Conservation (phyloP, 1,140 invertebrate species). For the Aphidius gifuensis region DNA sequence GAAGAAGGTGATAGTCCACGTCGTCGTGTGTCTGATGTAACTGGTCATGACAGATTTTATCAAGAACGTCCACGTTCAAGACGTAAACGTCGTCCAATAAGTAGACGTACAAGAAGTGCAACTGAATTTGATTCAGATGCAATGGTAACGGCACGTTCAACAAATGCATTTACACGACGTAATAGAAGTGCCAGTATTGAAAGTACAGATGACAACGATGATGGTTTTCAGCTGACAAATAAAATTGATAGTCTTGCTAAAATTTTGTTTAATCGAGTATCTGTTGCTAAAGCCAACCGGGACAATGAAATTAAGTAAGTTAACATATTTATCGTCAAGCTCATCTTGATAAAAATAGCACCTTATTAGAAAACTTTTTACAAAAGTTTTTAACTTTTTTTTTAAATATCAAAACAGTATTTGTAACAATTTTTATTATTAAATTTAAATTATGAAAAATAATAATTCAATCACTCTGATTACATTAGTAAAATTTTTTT, state of each 20-base stretch:
- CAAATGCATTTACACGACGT: constrained; percentile 33
- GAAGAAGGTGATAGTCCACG: constrained; percentile 56
- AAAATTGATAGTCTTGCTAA: constrained; percentile 53
- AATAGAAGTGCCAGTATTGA: constrained; percentile 50
- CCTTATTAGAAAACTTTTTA: too few relatives aligned
- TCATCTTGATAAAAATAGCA: too few relatives aligned
- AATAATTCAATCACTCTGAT: too few relatives aligned
- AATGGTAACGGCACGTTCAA: constrained; percentile 59
- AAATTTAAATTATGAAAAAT: background rate
- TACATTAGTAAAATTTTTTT: too few relatives aligned
- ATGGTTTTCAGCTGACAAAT: constrained; percentile 45
- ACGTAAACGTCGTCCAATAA: constrained; percentile 55
- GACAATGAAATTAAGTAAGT: constrained; percentile 42
- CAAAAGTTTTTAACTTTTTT: too few relatives aligned
- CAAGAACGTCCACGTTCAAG: constrained; percentile 63
- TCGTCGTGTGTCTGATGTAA: constrained; percentile 60
- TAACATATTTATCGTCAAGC: too few relatives aligned
- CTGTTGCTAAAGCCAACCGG: constrained; percentile 40
- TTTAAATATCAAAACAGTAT: too few relatives aligned
- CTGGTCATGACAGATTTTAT: constrained; percentile 73
- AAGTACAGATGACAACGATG: constrained; percentile 40
- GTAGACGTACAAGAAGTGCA: constrained; percentile 68
- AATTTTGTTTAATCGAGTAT: constrained; percentile 48
- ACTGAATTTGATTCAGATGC: constrained; percentile 68
- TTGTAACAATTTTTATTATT: too few relatives aligned